Evolutionary conservation across 2,113 vertebrate species (phyloP).

Genomic region (Dasypus novemcinctus): DNA sequence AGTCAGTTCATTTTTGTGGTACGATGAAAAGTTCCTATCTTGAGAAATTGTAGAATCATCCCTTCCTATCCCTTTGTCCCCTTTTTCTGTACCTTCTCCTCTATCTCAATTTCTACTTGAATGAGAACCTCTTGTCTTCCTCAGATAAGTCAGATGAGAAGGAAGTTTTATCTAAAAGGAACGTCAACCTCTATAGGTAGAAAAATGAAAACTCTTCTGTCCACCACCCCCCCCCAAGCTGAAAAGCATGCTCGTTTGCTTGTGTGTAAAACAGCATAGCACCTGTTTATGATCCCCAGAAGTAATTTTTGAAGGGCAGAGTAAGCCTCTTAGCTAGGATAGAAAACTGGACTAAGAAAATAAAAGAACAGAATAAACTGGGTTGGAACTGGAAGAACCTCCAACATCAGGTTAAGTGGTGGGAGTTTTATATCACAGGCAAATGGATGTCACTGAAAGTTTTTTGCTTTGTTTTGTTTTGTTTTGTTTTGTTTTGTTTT

Average conservation of each 20-base stretch:
- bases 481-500: too few relatives aligned
- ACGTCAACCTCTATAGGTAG: neutral
- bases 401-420: neutral
- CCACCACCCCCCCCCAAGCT: neutral
- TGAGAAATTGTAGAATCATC: neutral
- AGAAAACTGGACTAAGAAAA: neutral
- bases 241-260: neutral
- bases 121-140: neutral
- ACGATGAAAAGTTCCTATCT: neutral
- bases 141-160: neutral
- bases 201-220: constrained; percentile 10
- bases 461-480: neutral
- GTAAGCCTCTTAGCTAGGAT: neutral
- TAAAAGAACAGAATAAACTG: neutral
- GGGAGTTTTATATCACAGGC: neutral
- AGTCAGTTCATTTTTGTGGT: neutral
- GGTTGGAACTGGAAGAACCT: neutral
- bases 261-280: neutral
- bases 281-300: neutral
- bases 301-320: neutral
- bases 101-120: neutral
- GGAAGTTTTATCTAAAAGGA: neutral
- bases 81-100: neutral
- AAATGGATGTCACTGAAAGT: neutral
- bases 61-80: neutral